Evolutionary conservation across 2,113 vertebrate species (phyloP).

Genomic region (Elgaria multicarinata): DNA sequence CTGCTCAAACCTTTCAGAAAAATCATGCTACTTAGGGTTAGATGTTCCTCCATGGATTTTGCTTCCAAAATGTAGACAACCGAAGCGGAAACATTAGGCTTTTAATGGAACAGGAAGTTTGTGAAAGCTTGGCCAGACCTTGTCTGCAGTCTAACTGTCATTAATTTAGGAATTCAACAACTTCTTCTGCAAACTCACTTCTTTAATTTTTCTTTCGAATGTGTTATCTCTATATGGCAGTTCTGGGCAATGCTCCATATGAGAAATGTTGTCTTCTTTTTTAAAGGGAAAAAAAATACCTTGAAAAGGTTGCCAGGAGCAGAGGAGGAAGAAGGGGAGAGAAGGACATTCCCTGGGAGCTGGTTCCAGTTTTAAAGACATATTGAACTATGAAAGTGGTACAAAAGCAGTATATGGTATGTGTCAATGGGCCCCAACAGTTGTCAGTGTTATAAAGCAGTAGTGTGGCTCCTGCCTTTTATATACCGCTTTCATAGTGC

Average conservation of each 20-base stretch:
- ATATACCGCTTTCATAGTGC: no score
- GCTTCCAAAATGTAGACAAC: background rate
- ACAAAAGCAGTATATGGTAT: no score
- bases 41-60: background rate
- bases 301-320: background rate
- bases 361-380: background rate
- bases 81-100: background rate
- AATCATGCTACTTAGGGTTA: background rate
- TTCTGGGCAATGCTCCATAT: slow-evolving; percentile 11
- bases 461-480: no score
- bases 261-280: background rate
- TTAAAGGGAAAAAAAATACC: background rate
- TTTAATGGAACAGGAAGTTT: background rate
- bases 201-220: background rate
- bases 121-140: background rate
- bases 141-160: background rate
- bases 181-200: background rate
- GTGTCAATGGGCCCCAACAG: no score
- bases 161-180: background rate
- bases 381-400: no score
- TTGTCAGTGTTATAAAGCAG: no score
- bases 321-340: background rate
- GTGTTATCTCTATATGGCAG: background rate
- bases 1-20: background rate
- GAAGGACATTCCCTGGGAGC: background rate